A percentile compares a stretch with the other conserved stretches of the same genome.
These are phyloP conservation scores for Falco peregrinus DNA, from an alignment of 2,797 vertebrate species.

Conservation along the genomic window DNA sequence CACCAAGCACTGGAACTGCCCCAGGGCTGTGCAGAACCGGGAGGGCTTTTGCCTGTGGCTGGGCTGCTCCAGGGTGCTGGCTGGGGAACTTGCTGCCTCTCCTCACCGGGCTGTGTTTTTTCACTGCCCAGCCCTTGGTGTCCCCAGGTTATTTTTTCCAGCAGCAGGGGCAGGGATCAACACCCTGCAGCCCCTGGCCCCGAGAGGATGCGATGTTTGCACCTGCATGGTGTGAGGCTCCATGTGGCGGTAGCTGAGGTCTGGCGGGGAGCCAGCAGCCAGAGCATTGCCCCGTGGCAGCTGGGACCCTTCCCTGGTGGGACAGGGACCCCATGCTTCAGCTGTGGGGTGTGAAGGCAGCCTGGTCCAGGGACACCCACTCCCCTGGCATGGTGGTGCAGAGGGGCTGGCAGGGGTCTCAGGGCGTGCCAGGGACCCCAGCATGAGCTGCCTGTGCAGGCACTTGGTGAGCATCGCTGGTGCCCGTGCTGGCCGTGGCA, in stretches of 20 bases:
- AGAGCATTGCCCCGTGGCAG: background rate
- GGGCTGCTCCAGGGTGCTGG: background rate
- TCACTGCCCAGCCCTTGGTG: background rate
- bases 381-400: accelerated
- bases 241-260: background rate
- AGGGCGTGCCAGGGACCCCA: no score
- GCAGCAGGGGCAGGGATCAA: conserved; percentile 4
- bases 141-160: conserved; percentile 17
- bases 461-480: background rate
- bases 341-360: background rate
- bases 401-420: background rate
- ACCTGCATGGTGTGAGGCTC: background rate
- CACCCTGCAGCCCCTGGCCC: background rate
- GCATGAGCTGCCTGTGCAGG: background rate
- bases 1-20: accelerated
- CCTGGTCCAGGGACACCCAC: accelerated
- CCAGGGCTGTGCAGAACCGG: accelerated
- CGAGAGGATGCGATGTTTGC: background rate
- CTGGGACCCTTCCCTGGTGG: background rate
- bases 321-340: accelerated
- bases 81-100: background rate
- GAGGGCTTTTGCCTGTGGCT: background rate
- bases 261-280: conserved; percentile 14
- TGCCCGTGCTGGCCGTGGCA: accelerated
- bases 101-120: background rate